Percentiles rank a stretch among this genome's conserved stretches.
These are phyloP conservation scores for Drosophila peninsularis DNA, from an alignment of 2,888 invertebrate species.

Conservation along the genomic window DNA sequence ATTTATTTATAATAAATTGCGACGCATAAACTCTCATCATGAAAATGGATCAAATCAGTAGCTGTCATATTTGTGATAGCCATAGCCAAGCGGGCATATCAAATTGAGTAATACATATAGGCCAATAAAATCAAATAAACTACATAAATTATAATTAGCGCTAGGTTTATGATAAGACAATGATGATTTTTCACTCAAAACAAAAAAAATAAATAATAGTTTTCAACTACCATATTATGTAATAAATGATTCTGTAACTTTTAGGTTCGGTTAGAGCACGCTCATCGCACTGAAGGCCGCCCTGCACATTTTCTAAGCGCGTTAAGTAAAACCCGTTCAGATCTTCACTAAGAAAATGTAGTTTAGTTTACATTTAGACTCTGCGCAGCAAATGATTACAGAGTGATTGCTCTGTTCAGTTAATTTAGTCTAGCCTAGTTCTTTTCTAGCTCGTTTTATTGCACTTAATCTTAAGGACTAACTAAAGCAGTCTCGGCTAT, in stretches of 20 bases:
- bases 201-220: conserved; percentile 30
- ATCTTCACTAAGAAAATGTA: conserved; percentile 35
- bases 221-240: conserved; percentile 32
- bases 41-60: conserved; percentile 11
- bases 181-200: conserved; percentile 30
- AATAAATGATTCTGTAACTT: conserved; percentile 32
- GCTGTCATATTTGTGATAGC: neutral
- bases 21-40: conserved; percentile 15
- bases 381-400: conserved; percentile 66
- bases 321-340: conserved; percentile 33
- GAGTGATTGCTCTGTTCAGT: conserved; percentile 17
- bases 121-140: conserved; percentile 49
- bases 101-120: conserved; percentile 20
- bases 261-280: conserved; percentile 63
- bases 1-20: neutral
- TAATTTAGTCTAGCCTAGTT: conserved; percentile 7
- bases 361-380: conserved; percentile 54
- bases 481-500: conserved; percentile 78
- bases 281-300: conserved; percentile 56
- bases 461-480: conserved; percentile 75
- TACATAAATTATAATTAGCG: conserved; percentile 59
- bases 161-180: conserved; percentile 63
- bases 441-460: conserved; percentile 48
- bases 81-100: conserved; percentile 23
- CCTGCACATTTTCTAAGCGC: conserved; percentile 33